Percentiles rank a stretch among this genome's conserved stretches.
Conservation (phyloP, 1,140 invertebrate species). For the Rhopalosiphum padi region DNA sequence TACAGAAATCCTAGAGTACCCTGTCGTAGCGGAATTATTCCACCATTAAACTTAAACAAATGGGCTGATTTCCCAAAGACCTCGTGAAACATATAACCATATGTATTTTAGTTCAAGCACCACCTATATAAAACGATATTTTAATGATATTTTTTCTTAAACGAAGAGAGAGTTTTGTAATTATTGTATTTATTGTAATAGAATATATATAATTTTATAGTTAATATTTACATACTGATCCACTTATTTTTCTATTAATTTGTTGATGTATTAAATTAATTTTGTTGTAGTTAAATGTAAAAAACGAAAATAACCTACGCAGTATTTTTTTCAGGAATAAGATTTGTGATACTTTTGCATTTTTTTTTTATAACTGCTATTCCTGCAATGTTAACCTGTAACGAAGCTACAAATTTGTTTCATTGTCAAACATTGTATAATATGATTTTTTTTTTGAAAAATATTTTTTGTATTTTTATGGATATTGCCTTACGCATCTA, state of each 20-base stretch:
- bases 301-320: neutral
- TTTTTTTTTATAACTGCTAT: too few relatives aligned
- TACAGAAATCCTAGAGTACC: conserved; percentile 85
- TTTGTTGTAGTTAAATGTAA: too few relatives aligned
- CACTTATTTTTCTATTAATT: neutral
- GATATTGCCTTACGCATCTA: too few relatives aligned
- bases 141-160: neutral
- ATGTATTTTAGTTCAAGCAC: conserved; percentile 1
- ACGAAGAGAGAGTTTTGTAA: neutral
- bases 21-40: conserved; percentile 84
- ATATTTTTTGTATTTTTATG: too few relatives aligned
- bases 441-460: too few relatives aligned
- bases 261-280: neutral
- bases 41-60: conserved; percentile 85
- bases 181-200: neutral
- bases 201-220: neutral
- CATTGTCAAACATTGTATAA: too few relatives aligned
- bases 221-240: neutral
- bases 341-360: neutral
- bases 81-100: neutral
- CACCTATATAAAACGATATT: conserved; percentile 18
- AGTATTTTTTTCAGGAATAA: neutral
- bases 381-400: too few relatives aligned
- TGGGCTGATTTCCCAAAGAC: conserved; percentile 73
- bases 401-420: too few relatives aligned